A percentile compares a stretch with the other conserved stretches of the same genome.
These are phyloP conservation scores for Syrista parreyssii DNA, from an alignment of 2,888 invertebrate genomes.

Conservation along the genomic window DNA sequence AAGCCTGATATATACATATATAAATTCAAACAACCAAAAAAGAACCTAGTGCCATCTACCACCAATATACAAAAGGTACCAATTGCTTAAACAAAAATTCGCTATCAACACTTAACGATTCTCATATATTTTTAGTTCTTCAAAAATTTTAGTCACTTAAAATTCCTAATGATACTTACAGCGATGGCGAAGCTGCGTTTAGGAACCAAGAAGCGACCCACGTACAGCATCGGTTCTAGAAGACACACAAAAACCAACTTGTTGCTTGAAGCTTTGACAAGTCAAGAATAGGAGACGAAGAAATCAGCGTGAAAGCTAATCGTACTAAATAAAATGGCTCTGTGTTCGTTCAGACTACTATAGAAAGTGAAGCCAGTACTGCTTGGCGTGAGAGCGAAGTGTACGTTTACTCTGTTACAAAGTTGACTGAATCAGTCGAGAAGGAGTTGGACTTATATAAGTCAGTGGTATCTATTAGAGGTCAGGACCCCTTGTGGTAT, in stretches of 20 bases:
- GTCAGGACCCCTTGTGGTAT: slow-evolving; percentile 32
- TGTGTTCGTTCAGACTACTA: neutral
- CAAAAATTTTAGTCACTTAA: neutral
- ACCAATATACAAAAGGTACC: neutral
- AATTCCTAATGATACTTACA: neutral
- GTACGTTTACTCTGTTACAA: slow-evolving; percentile 24
- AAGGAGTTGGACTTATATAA: slow-evolving; percentile 37
- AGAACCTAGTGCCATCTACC: neutral
- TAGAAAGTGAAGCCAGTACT: neutral
- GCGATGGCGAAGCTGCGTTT: neutral
- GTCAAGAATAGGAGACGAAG: neutral
- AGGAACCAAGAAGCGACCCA: slow-evolving; percentile 21
- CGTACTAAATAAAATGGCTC: neutral
- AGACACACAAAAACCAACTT: neutral
- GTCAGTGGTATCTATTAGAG: slow-evolving; percentile 34
- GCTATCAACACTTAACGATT: neutral
- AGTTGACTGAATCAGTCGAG: slow-evolving; percentile 39
- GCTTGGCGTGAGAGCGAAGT: neutral
- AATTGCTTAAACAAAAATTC: no score
- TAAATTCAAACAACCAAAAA: neutral
- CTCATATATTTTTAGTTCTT: neutral
- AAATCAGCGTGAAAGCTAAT: neutral
- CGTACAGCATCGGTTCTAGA: slow-evolving; percentile 31
- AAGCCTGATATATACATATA: neutral
- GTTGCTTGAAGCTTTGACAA: neutral